These are phyloP conservation scores for Clanis bilineata DNA, from an alignment of 2,888 invertebrate genomes.

Conservation along the genomic window DNA sequence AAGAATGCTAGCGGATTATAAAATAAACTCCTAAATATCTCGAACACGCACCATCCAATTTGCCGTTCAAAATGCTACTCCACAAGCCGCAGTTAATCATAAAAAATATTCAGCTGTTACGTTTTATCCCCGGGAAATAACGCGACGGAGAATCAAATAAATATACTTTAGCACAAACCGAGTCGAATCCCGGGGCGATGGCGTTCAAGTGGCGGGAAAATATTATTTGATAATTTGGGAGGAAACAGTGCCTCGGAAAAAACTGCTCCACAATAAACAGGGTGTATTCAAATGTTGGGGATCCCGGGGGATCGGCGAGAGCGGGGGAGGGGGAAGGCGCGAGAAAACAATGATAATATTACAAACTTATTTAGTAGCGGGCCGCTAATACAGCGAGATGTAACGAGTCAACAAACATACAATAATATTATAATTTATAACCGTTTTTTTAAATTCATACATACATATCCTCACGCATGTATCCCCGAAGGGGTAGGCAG, in stretches of 20 bases:
- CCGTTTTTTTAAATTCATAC: no score
- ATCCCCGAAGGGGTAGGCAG: no score
- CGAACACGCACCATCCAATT: constrained; percentile 26
- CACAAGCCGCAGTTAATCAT: constrained; percentile 12
- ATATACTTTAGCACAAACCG: constrained; percentile 36
- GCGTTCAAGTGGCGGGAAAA: constrained; percentile 59
- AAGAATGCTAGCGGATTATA: not conserved
- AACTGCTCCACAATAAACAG: constrained; percentile 68
- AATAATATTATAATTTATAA: not conserved
- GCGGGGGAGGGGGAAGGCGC: constrained; percentile 40
- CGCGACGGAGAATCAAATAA: constrained; percentile 58
- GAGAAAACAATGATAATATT: constrained; percentile 76
- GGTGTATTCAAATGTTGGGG: constrained; percentile 74
- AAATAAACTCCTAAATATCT: not conserved
- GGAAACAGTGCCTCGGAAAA: constrained; percentile 48
- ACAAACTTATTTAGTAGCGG: constrained; percentile 70
- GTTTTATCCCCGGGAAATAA: constrained; percentile 32
- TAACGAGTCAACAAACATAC: not conserved
- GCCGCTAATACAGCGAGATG: constrained; percentile 41
- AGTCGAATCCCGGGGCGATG: constrained; percentile 61
- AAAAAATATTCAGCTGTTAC: constrained; percentile 13
- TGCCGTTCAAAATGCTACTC: constrained; percentile 29
- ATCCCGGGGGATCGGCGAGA: constrained; percentile 42
- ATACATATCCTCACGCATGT: no score
- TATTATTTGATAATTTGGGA: constrained; percentile 69